Evolutionary conservation across 2,888 invertebrate species (phyloP).

Genomic region (Catocala sponsa): DNA sequence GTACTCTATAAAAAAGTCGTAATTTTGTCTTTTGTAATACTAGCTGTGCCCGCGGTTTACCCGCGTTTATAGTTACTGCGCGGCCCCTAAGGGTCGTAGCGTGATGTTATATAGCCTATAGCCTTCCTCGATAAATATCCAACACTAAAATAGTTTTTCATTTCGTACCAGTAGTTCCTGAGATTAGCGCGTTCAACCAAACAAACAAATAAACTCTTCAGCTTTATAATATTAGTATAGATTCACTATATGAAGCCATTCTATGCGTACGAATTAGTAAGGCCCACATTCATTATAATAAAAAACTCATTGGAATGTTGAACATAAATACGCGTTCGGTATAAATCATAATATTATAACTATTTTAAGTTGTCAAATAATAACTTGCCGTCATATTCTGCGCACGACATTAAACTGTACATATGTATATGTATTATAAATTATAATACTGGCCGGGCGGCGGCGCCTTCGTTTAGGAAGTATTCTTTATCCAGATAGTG

Average conservation of each 20-base stretch:
- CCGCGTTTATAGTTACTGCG: too few relatives aligned
- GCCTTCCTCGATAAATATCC: too few relatives aligned
- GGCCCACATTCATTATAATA: slow-evolving; percentile 33
- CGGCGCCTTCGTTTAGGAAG: slow-evolving; percentile 34
- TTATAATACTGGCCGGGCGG: slow-evolving; percentile 16
- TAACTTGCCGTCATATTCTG: slow-evolving; percentile 26
- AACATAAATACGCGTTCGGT: slow-evolving; percentile 25
- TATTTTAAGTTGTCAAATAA: slow-evolving; percentile 37
- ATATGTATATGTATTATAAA: too few relatives aligned
- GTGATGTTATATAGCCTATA: too few relatives aligned
- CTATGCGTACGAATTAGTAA: slow-evolving; percentile 24
- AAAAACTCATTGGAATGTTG: slow-evolving; percentile 45
- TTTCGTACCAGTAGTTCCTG: too few relatives aligned
- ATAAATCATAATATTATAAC: slow-evolving; percentile 47
- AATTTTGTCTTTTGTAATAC: slow-evolving; percentile 25
- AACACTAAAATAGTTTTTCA: too few relatives aligned
- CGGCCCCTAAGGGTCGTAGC: too few relatives aligned
- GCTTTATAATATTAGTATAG: slow-evolving; percentile 31
- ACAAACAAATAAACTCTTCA: too few relatives aligned
- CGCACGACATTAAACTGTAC: slow-evolving; percentile 16
- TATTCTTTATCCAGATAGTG: slow-evolving; percentile 27
- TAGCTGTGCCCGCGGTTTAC: too few relatives aligned
- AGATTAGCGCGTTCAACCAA: too few relatives aligned
- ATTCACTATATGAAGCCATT: slow-evolving; percentile 23
- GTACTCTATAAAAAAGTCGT: slow-evolving; percentile 24